Base-by-base conservation (phyloP, 2,113 vertebrate species). In the Seriola quinqueradiata region DNA sequence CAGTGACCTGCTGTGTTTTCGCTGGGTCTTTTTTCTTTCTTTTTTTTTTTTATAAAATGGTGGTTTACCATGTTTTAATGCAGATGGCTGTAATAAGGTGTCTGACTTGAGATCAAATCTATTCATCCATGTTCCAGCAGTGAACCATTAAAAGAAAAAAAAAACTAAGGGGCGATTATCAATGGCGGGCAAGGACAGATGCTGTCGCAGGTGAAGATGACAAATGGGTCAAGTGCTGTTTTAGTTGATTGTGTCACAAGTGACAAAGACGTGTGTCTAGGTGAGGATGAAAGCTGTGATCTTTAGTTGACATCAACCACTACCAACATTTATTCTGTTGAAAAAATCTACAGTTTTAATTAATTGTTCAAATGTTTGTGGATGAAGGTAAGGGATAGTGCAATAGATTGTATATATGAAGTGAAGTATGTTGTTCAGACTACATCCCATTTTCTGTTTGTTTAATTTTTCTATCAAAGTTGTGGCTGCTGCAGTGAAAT, bases 391-490 rank as follows among this genome's bases (percentile, higher is more conserved):
- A 32, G 7, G 6, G 17, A 1, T 65, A 32, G 66, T 77, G 25
- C 23, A 58, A 65, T 17, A n/a, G 5, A 57, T 58, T 52, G 46
- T 48, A 16, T 48, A 16, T 19, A 10, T 17, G n/a, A 70, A 44
- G n/a, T 55, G 16, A 23, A 14, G 55, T 55, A 55, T 84, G 46
- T 40, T 8, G 1, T 16, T 64, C 70, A 34, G 32, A 38, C 54
- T 50, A n/a, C 44, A 17, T 0, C 6, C 67, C 40, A 23, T 79
- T 82, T 85, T 71, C 34, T 65, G 3, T 84, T 64, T 77, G 57
- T 83, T 86, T 85, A 81, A 92, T 88, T 82, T 72, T 85, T 83
- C 84, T 87, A 79, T 89, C 75, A 86, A 59, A 80, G 74, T 78
- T 73, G 69, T 34, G 76, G 57, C 65, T 58, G 82, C 89, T 65